Conservation (phyloP, 1,140 invertebrate genomes). For the Reticulitermes speratus region DNA sequence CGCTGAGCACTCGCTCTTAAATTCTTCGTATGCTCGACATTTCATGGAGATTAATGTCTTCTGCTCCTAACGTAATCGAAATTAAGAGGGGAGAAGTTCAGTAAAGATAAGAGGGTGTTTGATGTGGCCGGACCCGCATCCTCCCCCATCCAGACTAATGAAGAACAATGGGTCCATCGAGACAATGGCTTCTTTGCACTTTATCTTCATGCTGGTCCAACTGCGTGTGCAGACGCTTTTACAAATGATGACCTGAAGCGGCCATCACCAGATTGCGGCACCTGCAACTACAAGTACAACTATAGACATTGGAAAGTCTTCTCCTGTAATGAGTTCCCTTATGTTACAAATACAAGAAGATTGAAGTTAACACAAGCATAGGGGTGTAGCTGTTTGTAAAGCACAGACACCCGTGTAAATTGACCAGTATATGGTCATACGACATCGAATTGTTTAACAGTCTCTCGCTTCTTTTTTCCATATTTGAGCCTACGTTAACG, state of each 20-base stretch:
- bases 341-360: too few relatives aligned
- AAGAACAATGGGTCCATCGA: background rate
- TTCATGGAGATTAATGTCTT: conserved; percentile 17
- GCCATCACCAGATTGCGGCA: background rate
- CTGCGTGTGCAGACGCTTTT: too few relatives aligned
- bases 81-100: background rate
- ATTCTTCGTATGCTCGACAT: background rate
- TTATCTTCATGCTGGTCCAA: background rate
- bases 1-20: background rate
- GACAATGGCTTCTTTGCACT: background rate
- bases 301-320: too few relatives aligned
- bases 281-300: background rate
- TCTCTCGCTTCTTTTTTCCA: too few relatives aligned
- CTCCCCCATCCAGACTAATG: background rate
- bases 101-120: background rate
- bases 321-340: too few relatives aligned
- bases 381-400: too few relatives aligned
- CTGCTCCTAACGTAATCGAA: background rate
- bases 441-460: too few relatives aligned
- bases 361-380: too few relatives aligned
- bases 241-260: too few relatives aligned
- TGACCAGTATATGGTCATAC: too few relatives aligned
- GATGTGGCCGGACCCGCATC: background rate
- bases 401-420: too few relatives aligned
- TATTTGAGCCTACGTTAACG: too few relatives aligned